Evolutionary conservation across 2,888 invertebrate species (phyloP).

Genomic region (Apeira syringaria): DNA sequence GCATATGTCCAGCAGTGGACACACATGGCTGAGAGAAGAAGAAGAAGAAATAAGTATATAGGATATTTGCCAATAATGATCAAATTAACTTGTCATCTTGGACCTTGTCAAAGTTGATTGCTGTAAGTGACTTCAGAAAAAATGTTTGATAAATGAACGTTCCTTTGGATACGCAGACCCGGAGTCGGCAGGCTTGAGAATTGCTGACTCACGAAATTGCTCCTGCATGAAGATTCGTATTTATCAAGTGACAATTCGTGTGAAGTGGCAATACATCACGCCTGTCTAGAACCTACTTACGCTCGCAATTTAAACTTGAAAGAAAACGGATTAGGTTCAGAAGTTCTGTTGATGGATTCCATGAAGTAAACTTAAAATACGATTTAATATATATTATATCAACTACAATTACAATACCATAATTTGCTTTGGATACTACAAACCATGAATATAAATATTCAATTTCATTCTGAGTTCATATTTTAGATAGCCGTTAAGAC

Average conservation of each 20-base stretch:
- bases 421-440: no score
- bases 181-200: constrained; percentile 1
- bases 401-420: no score
- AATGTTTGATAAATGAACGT: constrained; percentile 5
- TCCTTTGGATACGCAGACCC: constrained; percentile 5
- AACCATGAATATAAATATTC: no score
- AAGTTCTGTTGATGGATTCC: constrained; percentile 3
- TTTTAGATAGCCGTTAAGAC: no score
- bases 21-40: no score
- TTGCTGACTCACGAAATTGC: constrained; percentile 14
- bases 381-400: no score
- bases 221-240: constrained; percentile 12
- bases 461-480: no score
- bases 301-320: constrained; percentile 4
- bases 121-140: neutral
- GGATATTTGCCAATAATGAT: no score
- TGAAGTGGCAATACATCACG: constrained; percentile 15
- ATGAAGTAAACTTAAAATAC: no score
- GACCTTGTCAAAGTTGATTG: neutral
- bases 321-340: constrained; percentile 9
- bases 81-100: neutral
- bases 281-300: constrained; percentile 11
- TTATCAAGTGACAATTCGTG: constrained; percentile 17
- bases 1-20: no score
- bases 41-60: no score